These are phyloP conservation scores for Agapostemon virescens DNA, from an alignment of 2,888 invertebrate species.

Conservation along the genomic window DNA sequence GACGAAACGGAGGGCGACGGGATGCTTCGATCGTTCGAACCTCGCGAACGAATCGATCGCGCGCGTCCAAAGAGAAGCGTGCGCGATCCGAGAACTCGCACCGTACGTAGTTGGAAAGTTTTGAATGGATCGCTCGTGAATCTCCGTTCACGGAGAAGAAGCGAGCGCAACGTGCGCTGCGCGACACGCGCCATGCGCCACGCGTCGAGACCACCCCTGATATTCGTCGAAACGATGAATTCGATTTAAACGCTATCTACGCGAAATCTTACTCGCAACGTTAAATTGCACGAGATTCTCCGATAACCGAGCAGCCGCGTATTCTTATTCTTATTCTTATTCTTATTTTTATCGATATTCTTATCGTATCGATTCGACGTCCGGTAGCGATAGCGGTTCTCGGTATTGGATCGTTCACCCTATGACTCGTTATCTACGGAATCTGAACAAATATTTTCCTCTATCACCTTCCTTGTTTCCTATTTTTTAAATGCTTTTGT, in stretches of 20 bases:
- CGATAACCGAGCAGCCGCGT: not conserved
- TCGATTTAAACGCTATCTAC: no score
- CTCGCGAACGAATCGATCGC: not conserved
- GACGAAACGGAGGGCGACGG: not conserved
- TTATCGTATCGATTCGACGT: no score
- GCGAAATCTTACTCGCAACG: no score
- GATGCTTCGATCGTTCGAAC: not conserved
- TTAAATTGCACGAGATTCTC: not conserved
- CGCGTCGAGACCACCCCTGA: conserved; percentile 36
- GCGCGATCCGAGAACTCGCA: not conserved
- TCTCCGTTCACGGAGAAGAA: conserved; percentile 36
- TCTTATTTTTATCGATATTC: no score
- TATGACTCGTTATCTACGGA: no score
- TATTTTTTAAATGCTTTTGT: no score
- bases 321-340: not conserved
- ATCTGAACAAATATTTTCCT: not conserved
- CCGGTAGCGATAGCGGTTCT: no score
- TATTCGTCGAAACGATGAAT: conserved; percentile 40
- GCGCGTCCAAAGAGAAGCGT: not conserved
- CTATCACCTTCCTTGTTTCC: not conserved
- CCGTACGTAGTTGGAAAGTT: conserved; percentile 27
- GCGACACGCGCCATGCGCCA: not conserved
- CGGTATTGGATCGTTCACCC: no score
- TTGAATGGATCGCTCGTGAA: conserved; percentile 38
- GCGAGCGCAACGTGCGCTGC: not conserved